Evolutionary conservation across 1,140 invertebrate genomes (phyloP).

Genomic region (Brachionus calyciflorus): DNA sequence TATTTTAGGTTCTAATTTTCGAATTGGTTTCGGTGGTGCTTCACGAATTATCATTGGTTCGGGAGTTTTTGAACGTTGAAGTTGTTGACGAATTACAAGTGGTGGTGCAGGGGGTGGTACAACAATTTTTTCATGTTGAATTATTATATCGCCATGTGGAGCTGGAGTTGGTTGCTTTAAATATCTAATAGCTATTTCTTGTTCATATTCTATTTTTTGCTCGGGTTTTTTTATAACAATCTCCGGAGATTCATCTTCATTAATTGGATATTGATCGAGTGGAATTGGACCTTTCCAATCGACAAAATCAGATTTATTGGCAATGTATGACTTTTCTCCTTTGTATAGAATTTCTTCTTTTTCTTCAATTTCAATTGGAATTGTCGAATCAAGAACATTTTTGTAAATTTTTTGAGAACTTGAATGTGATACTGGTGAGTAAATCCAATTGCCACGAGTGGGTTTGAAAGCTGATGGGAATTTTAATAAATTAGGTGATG

Average conservation of each 20-base stretch:
- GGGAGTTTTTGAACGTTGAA: neutral
- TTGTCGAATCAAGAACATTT: neutral
- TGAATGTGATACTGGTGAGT: neutral
- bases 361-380: neutral
- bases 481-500: neutral
- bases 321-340: neutral
- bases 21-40: slow-evolving; percentile 13
- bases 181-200: slow-evolving; percentile 41
- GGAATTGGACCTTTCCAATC: slow-evolving; percentile 13
- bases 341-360: neutral
- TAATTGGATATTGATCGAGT: slow-evolving; percentile 30
- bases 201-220: slow-evolving; percentile 22
- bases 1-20: neutral
- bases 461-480: neutral
- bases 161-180: slow-evolving; percentile 41
- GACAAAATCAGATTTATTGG: slow-evolving; percentile 13
- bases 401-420: neutral
- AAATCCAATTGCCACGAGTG: neutral
- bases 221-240: neutral
- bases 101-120: slow-evolving; percentile 31
- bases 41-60: slow-evolving; percentile 42
- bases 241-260: slow-evolving; percentile 44
- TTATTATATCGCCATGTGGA: slow-evolving; percentile 37
- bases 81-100: slow-evolving; percentile 42
- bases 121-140: neutral